Percentiles rank a stretch among this genome's conserved stretches.
Conservation (phyloP, 2,797 vertebrate genomes). For the Erpetoichthys calabaricus region DNA sequence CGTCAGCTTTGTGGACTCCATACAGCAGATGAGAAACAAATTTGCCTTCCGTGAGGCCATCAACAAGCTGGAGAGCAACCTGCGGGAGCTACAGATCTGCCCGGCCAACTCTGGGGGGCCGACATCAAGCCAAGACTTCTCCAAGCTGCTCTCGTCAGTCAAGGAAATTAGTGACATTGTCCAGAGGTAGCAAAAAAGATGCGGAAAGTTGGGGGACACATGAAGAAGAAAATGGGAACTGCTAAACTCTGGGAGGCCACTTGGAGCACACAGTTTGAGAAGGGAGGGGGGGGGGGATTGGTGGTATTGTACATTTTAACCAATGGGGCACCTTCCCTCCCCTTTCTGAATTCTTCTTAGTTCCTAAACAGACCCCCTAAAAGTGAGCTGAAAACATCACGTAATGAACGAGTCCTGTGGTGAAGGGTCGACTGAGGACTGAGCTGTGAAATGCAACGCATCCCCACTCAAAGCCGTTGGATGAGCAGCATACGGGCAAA, state of each 20-base stretch:
- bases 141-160: conserved; percentile 84
- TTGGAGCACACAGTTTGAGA: conserved; percentile 4
- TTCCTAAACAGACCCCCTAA: too few relatives aligned
- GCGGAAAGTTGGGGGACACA: conserved; percentile 2
- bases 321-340: too few relatives aligned
- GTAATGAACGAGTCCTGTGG: too few relatives aligned
- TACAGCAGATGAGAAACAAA: conserved; percentile 97
- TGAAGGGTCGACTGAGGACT: too few relatives aligned
- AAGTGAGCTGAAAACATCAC: too few relatives aligned
- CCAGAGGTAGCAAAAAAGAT: conserved; percentile 76
- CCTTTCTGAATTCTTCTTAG: too few relatives aligned
- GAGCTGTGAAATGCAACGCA: too few relatives aligned
- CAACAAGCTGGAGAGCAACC: conserved; percentile 87
- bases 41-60: conserved; percentile 95
- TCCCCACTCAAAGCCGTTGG: too few relatives aligned
- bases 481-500: too few relatives aligned
- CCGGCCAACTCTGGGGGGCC: conserved; percentile 65
- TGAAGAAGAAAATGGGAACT: conserved; percentile 12
- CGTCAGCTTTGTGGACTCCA: conserved; percentile 87
- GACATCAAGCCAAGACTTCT: conserved; percentile 80
- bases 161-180: conserved; percentile 96
- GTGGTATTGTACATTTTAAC: too few relatives aligned
- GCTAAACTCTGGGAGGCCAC: conserved; percentile 15
- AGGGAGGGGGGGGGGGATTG: not conserved
- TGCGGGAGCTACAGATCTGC: conserved; percentile 92